Percentiles rank a stretch among this genome's conserved stretches.
Conservation (phyloP, 1,140 invertebrate species). For the Matsumurasca onukii region DNA sequence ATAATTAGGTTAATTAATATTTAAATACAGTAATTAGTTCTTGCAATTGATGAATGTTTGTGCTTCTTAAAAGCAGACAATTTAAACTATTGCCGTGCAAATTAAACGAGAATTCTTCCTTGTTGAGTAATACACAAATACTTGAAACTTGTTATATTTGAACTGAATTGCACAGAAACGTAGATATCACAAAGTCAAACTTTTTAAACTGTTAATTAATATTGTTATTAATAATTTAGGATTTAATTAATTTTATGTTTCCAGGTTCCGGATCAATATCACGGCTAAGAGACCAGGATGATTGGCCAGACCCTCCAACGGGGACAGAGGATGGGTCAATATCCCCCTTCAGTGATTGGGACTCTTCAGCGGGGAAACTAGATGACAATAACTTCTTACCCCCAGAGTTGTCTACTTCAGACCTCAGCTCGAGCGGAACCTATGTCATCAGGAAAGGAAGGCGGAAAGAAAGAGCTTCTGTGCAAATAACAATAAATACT, state of each 20-base stretch:
- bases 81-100: too few species aligned
- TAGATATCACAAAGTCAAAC: too few species aligned
- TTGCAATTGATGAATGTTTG: too few species aligned
- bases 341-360: slow-evolving; percentile 63
- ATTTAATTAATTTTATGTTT: slow-evolving; percentile 1
- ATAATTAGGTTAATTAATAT: too few species aligned
- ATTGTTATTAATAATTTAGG: too few species aligned
- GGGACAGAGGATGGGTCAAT: slow-evolving; percentile 64
- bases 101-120: too few species aligned
- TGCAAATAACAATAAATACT: slow-evolving; percentile 48
- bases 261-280: slow-evolving; percentile 44
- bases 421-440: slow-evolving; percentile 64
- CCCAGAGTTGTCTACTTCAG: slow-evolving; percentile 50
- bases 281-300: slow-evolving; percentile 57
- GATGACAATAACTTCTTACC: slow-evolving; percentile 52
- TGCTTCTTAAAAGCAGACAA: too few species aligned
- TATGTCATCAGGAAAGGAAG: slow-evolving; percentile 68
- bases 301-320: slow-evolving; percentile 65
- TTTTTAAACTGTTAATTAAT: too few species aligned
- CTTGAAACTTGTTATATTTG: too few species aligned
- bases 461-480: slow-evolving; percentile 56
- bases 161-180: too few species aligned
- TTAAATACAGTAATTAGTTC: too few species aligned
- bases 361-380: slow-evolving; percentile 35
- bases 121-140: too few species aligned